Percentiles rank a stretch among this genome's conserved stretches.
These are phyloP conservation scores for Propithecus coquereli DNA, from an alignment of 2,113 vertebrate species.

Conservation along the genomic window DNA sequence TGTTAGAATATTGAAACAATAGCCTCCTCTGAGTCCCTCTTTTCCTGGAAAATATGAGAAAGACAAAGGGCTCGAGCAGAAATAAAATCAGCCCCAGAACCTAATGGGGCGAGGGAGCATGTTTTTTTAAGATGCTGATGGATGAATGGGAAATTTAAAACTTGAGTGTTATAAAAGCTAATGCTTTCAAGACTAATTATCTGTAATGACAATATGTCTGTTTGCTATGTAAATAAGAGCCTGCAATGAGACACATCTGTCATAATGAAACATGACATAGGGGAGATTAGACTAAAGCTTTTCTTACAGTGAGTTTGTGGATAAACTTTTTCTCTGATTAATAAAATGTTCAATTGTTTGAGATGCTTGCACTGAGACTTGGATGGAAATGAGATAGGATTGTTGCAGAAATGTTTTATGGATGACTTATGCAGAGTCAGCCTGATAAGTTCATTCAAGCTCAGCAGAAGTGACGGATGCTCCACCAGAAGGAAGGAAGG, in stretches of 20 bases:
- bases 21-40: not conserved
- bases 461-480: not conserved
- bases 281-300: slow-evolving; percentile 42
- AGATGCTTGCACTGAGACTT: not conserved
- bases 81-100: slow-evolving; percentile 16
- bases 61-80: slow-evolving; percentile 3
- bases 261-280: slow-evolving; percentile 52
- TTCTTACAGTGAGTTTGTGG: slow-evolving; percentile 44
- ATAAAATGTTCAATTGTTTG: slow-evolving; percentile 38
- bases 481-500: no score
- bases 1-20: not conserved
- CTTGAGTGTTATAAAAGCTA: slow-evolving; percentile 28
- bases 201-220: slow-evolving; percentile 18
- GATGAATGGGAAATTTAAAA: not conserved
- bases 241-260: slow-evolving; percentile 43
- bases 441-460: not conserved
- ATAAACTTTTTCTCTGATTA: slow-evolving; percentile 52
- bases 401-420: not conserved
- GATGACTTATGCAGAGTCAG: not conserved
- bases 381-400: slow-evolving; percentile 46
- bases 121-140: not conserved
- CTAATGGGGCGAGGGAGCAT: not conserved
- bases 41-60: not conserved
- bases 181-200: slow-evolving; percentile 60
- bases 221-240: slow-evolving; percentile 9